Evolutionary conservation across 1,140 invertebrate genomes (phyloP).

Genomic region (Dreissena rostriformis): DNA sequence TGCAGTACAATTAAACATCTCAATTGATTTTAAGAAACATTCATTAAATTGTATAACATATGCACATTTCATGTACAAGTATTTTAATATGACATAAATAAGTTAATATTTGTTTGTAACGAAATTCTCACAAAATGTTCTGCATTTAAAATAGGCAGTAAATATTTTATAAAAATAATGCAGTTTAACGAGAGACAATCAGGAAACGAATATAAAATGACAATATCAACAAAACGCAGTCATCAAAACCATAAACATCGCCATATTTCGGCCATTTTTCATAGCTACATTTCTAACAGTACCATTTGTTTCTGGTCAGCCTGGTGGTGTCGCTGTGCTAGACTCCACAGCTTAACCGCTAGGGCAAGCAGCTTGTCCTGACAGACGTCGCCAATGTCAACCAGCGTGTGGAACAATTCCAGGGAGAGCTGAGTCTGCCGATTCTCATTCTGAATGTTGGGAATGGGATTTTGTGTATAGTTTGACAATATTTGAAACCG

Average conservation of each 20-base stretch:
- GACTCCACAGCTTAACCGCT: conserved; percentile 90
- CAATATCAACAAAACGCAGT: no score
- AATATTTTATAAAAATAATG: no score
- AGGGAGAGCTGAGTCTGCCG: conserved; percentile 86
- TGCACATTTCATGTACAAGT: background rate
- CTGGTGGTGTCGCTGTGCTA: conserved; percentile 88
- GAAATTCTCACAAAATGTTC: no score
- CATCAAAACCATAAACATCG: no score
- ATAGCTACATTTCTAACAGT: conserved; percentile 36
- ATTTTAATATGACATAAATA: background rate
- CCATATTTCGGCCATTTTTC: background rate
- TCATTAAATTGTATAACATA: background rate
- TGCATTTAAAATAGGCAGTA: no score
- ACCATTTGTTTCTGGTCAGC: conserved; percentile 81
- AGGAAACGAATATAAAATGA: no score
- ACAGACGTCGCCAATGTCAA: conserved; percentile 87
- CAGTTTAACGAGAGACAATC: no score
- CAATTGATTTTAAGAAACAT: background rate
- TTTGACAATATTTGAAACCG: background rate
- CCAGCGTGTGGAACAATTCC: conserved; percentile 89
- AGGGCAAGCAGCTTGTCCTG: conserved; percentile 84
- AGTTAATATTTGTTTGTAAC: no score
- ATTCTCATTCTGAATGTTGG: conserved; percentile 71
- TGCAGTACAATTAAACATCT: background rate
- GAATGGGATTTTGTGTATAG: background rate